Evolutionary conservation across 2,888 invertebrate genomes (phyloP).

Genomic region (Coronaproctus castanopsis): DNA sequence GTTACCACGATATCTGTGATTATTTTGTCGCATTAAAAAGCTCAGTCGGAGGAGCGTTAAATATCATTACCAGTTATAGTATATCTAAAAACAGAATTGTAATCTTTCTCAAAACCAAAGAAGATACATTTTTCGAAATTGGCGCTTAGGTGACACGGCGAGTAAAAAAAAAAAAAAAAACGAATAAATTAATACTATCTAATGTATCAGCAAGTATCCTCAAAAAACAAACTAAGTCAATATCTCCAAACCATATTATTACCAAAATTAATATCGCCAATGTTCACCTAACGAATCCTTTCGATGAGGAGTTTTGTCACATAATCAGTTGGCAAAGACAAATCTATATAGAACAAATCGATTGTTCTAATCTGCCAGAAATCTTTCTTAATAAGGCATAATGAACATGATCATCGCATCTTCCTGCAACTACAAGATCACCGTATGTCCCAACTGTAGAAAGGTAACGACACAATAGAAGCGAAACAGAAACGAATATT

Average conservation of each 20-base stretch:
- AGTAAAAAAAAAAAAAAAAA: not conserved
- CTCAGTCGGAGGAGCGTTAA: too few species aligned
- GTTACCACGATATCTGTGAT: too few species aligned
- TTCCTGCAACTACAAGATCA: not conserved
- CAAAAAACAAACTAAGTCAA: not conserved
- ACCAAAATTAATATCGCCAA: not conserved
- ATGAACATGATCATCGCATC: not conserved
- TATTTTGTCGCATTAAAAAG: too few species aligned
- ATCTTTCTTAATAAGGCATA: not conserved
- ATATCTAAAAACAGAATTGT: not conserved
- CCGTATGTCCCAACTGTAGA: not conserved
- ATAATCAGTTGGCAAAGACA: too few species aligned
- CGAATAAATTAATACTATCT: too few species aligned
- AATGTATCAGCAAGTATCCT: not conserved
- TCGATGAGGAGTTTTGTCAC: not conserved
- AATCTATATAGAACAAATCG: too few species aligned
- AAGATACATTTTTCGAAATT: not conserved
- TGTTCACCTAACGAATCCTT: not conserved
- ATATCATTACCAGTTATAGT: not conserved
- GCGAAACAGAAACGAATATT: not conserved
- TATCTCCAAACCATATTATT: not conserved
- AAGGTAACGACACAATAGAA: not conserved
- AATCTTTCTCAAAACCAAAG: not conserved
- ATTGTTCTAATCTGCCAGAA: not conserved
- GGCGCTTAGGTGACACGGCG: not conserved